Evolutionary conservation across 2,888 invertebrate species (phyloP).

Genomic region (Nemapogon koenigi): DNA sequence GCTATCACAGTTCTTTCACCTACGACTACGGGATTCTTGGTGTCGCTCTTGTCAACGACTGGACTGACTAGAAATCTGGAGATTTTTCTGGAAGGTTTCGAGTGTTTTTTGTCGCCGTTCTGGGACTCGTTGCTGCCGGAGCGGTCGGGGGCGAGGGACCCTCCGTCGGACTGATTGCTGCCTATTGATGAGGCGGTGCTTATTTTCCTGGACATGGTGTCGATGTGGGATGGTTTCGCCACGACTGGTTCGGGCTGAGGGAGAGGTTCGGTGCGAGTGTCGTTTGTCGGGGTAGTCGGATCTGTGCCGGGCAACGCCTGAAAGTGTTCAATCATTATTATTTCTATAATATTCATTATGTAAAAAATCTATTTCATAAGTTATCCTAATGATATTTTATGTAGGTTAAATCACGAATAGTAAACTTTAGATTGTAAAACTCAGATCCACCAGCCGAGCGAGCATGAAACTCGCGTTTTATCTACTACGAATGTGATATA

Average conservation of each 20-base stretch:
- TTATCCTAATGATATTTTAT: too few relatives aligned
- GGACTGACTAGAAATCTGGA: conserved; percentile 85
- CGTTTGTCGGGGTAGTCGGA: conserved; percentile 7
- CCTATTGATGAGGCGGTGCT: conserved; percentile 56
- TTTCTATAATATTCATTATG: too few relatives aligned
- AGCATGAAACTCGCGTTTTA: too few relatives aligned
- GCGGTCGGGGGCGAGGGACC: conserved; percentile 39
- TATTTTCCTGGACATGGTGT: conserved; percentile 38
- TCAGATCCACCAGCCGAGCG: too few relatives aligned
- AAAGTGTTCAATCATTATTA: too few relatives aligned
- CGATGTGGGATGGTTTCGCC: conserved; percentile 19
- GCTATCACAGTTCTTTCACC: conserved; percentile 25
- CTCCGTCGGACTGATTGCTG: conserved; percentile 56
- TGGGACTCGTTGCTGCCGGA: conserved; percentile 44
- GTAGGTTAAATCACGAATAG: too few relatives aligned
- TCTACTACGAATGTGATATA: too few relatives aligned
- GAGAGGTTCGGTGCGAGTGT: conserved; percentile 6
- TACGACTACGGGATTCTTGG: conserved; percentile 10
- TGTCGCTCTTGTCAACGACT: conserved; percentile 65
- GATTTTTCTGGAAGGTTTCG: conserved; percentile 72
- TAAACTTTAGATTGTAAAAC: too few relatives aligned
- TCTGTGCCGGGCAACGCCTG: conserved; percentile 4
- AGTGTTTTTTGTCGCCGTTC: conserved; percentile 45
- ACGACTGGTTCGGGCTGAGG: conserved; percentile 9
- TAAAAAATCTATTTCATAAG: too few relatives aligned